Evolutionary conservation across 2,797 vertebrate genomes (phyloP).

Genomic region (Euphonia xanthogaster): DNA sequence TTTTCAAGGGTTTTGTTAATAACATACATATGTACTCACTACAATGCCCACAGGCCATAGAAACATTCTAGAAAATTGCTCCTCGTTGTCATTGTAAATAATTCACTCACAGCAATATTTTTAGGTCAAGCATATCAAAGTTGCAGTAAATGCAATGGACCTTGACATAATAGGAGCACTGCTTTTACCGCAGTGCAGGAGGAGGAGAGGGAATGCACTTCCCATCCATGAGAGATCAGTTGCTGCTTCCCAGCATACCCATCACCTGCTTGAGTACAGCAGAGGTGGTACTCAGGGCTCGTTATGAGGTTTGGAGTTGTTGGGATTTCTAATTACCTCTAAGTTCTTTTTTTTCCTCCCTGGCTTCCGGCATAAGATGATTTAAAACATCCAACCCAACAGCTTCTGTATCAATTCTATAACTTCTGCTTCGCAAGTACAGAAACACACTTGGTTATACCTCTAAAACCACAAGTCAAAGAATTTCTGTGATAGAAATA

Average conservation of each 20-base stretch:
- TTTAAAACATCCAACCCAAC: background rate
- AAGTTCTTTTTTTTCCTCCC: background rate
- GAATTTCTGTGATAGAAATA: background rate
- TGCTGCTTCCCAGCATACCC: background rate
- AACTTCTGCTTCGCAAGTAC: background rate
- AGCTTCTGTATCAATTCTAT: background rate
- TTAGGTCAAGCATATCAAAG: slow-evolving; percentile 45
- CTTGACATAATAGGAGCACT: slow-evolving; percentile 33
- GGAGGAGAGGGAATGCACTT: background rate
- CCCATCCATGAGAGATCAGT: background rate
- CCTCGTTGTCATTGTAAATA: slow-evolving; percentile 4
- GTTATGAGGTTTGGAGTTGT: background rate
- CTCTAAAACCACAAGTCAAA: background rate
- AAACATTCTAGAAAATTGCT: slow-evolving; percentile 1
- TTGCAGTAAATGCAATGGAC: background rate
- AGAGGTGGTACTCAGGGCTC: background rate
- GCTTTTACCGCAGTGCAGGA: background rate
- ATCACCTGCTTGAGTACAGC: background rate
- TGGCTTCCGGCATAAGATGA: background rate
- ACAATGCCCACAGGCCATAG: background rate
- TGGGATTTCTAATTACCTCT: background rate
- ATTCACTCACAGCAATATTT: slow-evolving; percentile 15
- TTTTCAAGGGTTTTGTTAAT: background rate
- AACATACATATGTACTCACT: background rate
- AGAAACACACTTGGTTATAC: background rate